These are phyloP conservation scores for Melopsittacus undulatus DNA, from an alignment of 2,797 vertebrate species.

Conservation along the genomic window DNA sequence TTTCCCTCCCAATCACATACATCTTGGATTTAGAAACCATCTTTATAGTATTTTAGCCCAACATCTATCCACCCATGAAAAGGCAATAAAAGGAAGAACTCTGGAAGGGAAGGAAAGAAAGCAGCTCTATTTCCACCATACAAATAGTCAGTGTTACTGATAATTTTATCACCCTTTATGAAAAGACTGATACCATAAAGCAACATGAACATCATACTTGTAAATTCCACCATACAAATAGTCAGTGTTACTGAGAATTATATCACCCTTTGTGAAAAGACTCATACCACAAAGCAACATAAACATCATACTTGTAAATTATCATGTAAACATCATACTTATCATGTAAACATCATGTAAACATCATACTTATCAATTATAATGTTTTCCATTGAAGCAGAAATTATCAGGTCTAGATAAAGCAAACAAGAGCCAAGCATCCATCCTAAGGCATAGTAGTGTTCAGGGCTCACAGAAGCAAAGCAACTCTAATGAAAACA, in stretches of 20 bases:
- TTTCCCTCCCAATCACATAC: background rate
- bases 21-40: background rate
- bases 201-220: background rate
- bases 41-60: background rate
- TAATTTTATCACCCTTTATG: background rate
- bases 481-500: background rate
- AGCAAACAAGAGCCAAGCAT: background rate
- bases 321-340: too few species aligned
- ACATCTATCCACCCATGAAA: accelerated
- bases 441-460: background rate
- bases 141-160: background rate
- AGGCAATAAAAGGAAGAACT: background rate
- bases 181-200: accelerated
- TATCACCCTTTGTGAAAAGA: too few species aligned
- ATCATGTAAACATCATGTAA: too few species aligned
- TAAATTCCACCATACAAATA: too few species aligned
- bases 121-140: background rate
- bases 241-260: too few species aligned
- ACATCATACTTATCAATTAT: accelerated
- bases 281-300: too few species aligned
- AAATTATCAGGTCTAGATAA: background rate
- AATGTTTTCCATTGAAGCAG: background rate
- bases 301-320: too few species aligned
- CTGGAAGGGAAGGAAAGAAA: background rate
- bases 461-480: background rate